Evolutionary conservation across 2,797 vertebrate species (phyloP), one percentile per base, ranked within the genome.

Genomic region (Tapirus indicus): DNA sequence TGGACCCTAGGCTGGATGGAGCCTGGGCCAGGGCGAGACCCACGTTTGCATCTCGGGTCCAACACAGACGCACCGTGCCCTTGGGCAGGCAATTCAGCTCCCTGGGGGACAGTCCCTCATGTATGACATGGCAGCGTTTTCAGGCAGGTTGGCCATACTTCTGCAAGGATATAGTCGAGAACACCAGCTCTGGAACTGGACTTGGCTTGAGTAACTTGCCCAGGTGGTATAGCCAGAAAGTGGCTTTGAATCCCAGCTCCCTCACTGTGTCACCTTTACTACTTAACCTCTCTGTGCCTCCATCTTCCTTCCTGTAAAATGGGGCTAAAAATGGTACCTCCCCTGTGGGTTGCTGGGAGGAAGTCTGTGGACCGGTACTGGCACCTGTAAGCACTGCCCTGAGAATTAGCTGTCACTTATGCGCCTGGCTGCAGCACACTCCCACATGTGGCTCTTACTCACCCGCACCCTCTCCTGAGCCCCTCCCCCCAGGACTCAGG

Each of bases 11-110:
- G 35, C 35, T 41, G 1, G 52, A 5, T 0, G 32, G 60, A 58
- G 25, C 18, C 29, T 21, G 54, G 64, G 12, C 58, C 35, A 2
- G 13, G 44, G 35, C 4, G 47, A 78, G 74, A n/a, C 44, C 52
- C 27, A 1, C 0, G 0, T 56, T 32, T 14, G 29, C 21, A 0
- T 27, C 23, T 41, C 6, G 13, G 23, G 35, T 75, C 38, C 66
- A 23, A 2, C 6, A 2, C 32, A 20, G 44, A 52, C 9, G 0
- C 3, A 27, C 29, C 0, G 0, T 16, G 44, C 72, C 1, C 58
- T 7, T 4, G 21, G 80, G 64, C 66, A 0, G 27, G 25, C 32
- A 27, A 18, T 18, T n/a, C 47, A 13, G 60, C 13, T 47, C 87
- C 41, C 20, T 5, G 35, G 54, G 78, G 27, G 12, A 27, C n/a